Evolutionary conservation across 2,888 invertebrate species (phyloP), one percentile per base, ranked within the genome.

Genomic region (Drosophila affinis): DNA sequence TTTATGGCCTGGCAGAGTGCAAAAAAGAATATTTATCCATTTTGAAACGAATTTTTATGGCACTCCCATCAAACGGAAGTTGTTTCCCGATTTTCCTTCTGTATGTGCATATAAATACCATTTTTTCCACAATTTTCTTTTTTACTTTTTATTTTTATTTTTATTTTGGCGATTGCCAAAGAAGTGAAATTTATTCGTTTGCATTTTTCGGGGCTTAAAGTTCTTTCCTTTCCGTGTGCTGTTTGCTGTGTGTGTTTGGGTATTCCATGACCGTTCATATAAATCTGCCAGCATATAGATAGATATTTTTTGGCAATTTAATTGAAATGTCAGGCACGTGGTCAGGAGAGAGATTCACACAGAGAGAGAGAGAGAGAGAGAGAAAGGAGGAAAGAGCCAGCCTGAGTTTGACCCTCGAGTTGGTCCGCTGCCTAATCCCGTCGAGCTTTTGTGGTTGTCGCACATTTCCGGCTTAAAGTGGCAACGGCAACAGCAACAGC

Each of bases 391-490:
- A 52, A 29, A 24, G 27, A 32, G 34, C 46, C 18, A 44, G 46
- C 5, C 49, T 24, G 44, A 48, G 60, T 67, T 59, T 75, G 70
- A 75, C 61, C 73, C 73, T 58, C 52, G 52, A 61, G 46, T 24
- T 60, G 75, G 52, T 52, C 34, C 54, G n/a, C 52, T 47, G 58
- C 48, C 61, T 75, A 75, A 75, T 73, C 64, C 75, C 72, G 62
- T 56, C 72, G 58, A 64, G 76, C 76, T 76, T 76, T 76, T 72
- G 65, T 62, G 72, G 62, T 76, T 77, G 64, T 76, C 73, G 69
- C 76, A 77, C 69, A 76, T 76, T 77, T 76, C 76, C 76, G 76
- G 76, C 76, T 76, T 76, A 73, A 75, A 76, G 77, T 72, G 76
- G 72, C 73, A 56, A 46, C 54, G 47, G 39, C 12, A 34, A 12